Evolutionary conservation across 2,888 invertebrate species (phyloP).

Genomic region (Lasiommata megera): DNA sequence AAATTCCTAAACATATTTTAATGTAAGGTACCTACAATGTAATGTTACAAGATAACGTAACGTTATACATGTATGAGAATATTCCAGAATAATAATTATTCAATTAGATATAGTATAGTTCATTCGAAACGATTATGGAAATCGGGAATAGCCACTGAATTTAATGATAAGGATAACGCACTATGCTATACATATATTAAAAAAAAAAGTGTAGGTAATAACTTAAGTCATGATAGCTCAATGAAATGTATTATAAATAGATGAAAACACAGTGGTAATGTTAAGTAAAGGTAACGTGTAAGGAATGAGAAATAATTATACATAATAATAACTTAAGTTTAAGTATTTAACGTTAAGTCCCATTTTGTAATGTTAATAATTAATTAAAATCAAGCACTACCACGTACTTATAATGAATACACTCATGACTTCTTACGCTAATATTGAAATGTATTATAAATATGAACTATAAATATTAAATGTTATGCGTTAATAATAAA

Average conservation of each 20-base stretch:
- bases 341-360: conserved; percentile 61
- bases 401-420: conserved; percentile 77
- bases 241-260: conserved; percentile 64
- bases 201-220: conserved; percentile 14
- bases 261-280: conserved; percentile 45
- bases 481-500: conserved; percentile 87
- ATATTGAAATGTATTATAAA: conserved; percentile 82
- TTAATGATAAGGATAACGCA: conserved; percentile 56
- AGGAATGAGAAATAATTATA: conserved; percentile 56
- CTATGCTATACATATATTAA: conserved; percentile 56
- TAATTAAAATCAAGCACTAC: conserved; percentile 77
- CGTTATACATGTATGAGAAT: conserved; percentile 49
- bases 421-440: conserved; percentile 80
- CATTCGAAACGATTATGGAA: conserved; percentile 14
- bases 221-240: conserved; percentile 71
- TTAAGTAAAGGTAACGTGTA: conserved; percentile 38
- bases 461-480: conserved; percentile 83
- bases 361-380: conserved; percentile 77
- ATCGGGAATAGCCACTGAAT: conserved; percentile 50
- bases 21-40: conserved; percentile 54
- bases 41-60: conserved; percentile 64
- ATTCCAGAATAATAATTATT: conserved; percentile 27
- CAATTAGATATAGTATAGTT: conserved; percentile 22
- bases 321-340: conserved; percentile 49
- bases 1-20: conserved; percentile 68